Evolutionary conservation across 2,888 invertebrate species (phyloP), one percentile per base, ranked within the genome.

Genomic region (Nymphalis polychloros): DNA sequence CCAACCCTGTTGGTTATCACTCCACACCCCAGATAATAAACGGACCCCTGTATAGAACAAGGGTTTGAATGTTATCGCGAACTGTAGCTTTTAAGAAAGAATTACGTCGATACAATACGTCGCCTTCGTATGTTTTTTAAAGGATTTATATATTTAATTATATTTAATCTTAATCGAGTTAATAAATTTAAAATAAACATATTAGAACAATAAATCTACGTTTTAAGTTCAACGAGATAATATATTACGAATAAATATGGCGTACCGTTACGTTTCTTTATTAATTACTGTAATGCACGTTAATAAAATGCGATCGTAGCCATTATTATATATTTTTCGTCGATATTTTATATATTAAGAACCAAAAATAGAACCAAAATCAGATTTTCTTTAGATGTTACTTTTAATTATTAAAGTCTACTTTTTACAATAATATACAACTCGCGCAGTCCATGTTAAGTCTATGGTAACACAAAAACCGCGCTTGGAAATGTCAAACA

Each of bases 1-100:
- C 57, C 63, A 83, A 73, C 84, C 84, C 84, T 87, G 81, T 48
- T 63, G 53, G 67, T 73, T 80, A 81, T 87, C 84, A 80, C 67
- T 84, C 83, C 78, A 74, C 87, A 83, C 86, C 88, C 87, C 76
- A 71, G 81, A 81, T 80, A 82, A 82, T 83, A 85, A 86, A 70
- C 62, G 49, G 47, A 47, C 53, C 68, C 62, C 63, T 46, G 35
- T 5, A 35, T 31, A 17, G n/a, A 67, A 55, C 52, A 19, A n/a
- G 19, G 13, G 52, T 13, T 10, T 41, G 35, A 60, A 52, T 20
- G 59, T 59, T 67, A 63, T 63, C 57, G 59, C 20, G 57, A 61
- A 55, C 19, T 57, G 20, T 27, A 8, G 31, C n/a, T 5, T 19
- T 19, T n/a, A 57, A 19, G 7, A 31, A 55, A n/a, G 13, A 27